Evolutionary conservation across 2,797 vertebrate species (phyloP), one percentile per base, ranked within the genome.

Genomic region (Sebastes diaconus): DNA sequence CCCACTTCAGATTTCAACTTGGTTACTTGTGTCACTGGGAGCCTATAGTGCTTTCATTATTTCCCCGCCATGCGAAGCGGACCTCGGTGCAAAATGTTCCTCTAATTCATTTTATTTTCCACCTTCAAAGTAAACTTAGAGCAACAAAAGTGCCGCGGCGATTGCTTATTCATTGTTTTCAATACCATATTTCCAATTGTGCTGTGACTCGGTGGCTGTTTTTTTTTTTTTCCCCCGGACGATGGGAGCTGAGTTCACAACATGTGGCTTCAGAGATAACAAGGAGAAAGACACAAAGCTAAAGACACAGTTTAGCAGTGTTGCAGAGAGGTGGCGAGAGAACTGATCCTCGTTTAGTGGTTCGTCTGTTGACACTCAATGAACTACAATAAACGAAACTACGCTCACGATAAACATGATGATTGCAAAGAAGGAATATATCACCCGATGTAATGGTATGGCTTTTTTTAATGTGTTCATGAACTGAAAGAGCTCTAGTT

Each of bases 251-350:
- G 71, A 63, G 78, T 79, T 83, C 29, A 68, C 80, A 82, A 79
- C 78, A 84, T 85, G 76, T 82, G 89, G 81, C 83, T 59, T 68
- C 66, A 11, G 52, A 83, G 85, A 87, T 87, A 87, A 86, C 68
- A 46, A 80, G 77, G 36, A 76, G 24, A 59, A 59, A 83, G 82
- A 74, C 80, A 30, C 73, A 75, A 72, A 72, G 36, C 72, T 61
- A 63, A 68, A 68, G 72, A 70, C 54, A 69, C 60, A 46, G 66
- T 67, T 82, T 73, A 70, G 74, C 69, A 55, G 58, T 20, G 25
- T 22, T 64, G 75, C 68, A 30, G 42, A 50, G 36, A 30, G 25
- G 39, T 29, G 58, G 65, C 69, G 5, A 25, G 72, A 77, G 65
- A 57, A 36, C 30, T 2, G 20, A 42, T 59, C 55, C 32, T 9